phyloP scores from a whole-genome alignment of 2,888 invertebrate genomes.

The Eupelmus urozonus region DNA sequence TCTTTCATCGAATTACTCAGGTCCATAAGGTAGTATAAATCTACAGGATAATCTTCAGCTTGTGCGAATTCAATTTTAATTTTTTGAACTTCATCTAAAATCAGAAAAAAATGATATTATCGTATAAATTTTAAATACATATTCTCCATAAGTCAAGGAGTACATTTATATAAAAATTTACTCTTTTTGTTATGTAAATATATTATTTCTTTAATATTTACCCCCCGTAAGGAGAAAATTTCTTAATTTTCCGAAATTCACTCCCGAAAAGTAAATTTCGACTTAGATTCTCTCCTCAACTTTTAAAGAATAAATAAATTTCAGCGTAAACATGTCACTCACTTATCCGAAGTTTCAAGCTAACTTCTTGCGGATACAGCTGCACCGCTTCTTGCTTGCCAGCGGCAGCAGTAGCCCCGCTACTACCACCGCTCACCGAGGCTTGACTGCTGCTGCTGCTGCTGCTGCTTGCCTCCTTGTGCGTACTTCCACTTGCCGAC shows the following conservation, averaged over 20 bases:
- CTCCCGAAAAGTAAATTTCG: too few relatives aligned
- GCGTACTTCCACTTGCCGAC: slow-evolving; percentile 25
- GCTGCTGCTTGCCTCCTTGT: slow-evolving; percentile 16
- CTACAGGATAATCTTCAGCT: slow-evolving; percentile 97
- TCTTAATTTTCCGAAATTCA: too few relatives aligned
- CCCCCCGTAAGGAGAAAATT: too few relatives aligned
- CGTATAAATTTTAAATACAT: background rate
- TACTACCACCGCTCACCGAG: slow-evolving; percentile 4
- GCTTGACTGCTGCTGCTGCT: slow-evolving; percentile 10
- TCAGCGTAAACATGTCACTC: slow-evolving; percentile 55
- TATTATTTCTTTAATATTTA: too few relatives aligned
- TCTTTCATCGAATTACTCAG: slow-evolving; percentile 99
- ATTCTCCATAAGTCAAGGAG: too few relatives aligned
- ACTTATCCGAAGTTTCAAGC: slow-evolving; percentile 89
- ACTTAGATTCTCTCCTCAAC: too few relatives aligned
- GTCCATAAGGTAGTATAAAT: slow-evolving; percentile 99
- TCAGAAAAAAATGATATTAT: slow-evolving; percentile 12
- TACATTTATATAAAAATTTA: slow-evolving; percentile 7
- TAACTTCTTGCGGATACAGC: slow-evolving; percentile 88
- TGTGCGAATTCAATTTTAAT: slow-evolving; percentile 88
- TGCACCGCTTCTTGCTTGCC: slow-evolving; percentile 83
- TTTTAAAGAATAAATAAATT: background rate
- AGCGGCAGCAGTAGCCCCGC: slow-evolving; percentile 27
- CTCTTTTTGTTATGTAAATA: too few relatives aligned
- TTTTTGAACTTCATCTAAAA: slow-evolving; percentile 86